These are phyloP conservation scores for Bombus confusus DNA, from an alignment of 1,140 invertebrate genomes.

Conservation along the genomic window DNA sequence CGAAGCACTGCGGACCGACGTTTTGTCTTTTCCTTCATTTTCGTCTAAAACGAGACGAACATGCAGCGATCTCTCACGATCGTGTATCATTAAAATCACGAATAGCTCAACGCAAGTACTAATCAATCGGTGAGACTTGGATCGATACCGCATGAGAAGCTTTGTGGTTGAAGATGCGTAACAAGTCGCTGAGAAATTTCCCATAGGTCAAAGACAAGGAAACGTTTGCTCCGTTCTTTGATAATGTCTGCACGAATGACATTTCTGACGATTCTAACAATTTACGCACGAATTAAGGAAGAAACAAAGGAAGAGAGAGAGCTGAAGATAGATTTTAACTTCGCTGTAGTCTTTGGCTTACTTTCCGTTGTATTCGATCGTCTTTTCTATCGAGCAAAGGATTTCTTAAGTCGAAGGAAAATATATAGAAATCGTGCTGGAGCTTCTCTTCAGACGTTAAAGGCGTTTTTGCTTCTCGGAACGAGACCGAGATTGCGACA, in stretches of 20 bases:
- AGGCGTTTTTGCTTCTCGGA: neutral
- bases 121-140: neutral
- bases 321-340: too few species aligned
- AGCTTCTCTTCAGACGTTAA: neutral
- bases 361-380: too few species aligned
- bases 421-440: neutral
- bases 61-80: neutral
- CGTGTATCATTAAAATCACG: neutral
- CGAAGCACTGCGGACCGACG: constrained; percentile 44
- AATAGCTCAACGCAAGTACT: neutral
- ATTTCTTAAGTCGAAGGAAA: neutral
- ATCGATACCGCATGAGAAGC: neutral
- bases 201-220: neutral
- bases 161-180: neutral
- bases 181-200: neutral
- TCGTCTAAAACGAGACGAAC: neutral
- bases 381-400: neutral
- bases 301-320: neutral
- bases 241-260: too few species aligned
- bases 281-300: neutral
- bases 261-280: neutral
- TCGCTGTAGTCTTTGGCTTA: too few species aligned
- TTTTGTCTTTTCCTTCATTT: constrained; percentile 5
- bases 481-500: too few species aligned
- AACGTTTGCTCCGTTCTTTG: neutral